Base-by-base conservation (phyloP, 2,797 vertebrate genomes). In the Paramormyrops hopkinsi region DNA sequence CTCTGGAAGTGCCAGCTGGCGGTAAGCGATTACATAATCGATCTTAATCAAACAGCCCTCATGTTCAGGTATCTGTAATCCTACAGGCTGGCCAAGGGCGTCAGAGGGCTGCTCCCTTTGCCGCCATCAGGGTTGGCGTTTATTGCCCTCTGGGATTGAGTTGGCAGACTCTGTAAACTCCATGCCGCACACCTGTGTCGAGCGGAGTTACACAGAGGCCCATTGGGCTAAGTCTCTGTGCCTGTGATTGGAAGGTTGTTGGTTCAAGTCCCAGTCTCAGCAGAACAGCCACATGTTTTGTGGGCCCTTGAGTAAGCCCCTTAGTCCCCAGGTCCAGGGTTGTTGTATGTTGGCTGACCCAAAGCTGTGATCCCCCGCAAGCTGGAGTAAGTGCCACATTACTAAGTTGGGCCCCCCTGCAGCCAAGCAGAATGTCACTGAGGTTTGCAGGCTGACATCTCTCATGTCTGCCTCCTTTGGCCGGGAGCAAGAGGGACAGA, bases 1-100 rank as follows among this genome's bases (percentile, higher is more conserved):
- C 95, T 93, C 84, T 90, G 89, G 91, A 92, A 93, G 91, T 93
- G 94, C 88, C 92, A 87, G 90, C 84, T 89, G 86, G 88, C 14
- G 62, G 89, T 90, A 90, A 87, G 89, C 91, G 92, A 91, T 92
- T 88, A 90, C 93, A 94, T 94, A 73, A 73, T 37, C 94, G 92
- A 96, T 95, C 94, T 83, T 87, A 92, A 91, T 88, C 93, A 94
- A 94, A 93, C 91, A 50, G 51, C 76, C 90, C 87, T 65, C 50
- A 51, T 69, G 62, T 69, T 53, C 51, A 85, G 82, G 14, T 14
- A n/a, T 84, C 29, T 88, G 89, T 90, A 91, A 91, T 56, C 90
- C 88, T 90, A 69, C 90, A 86, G 88, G 53, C 22, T 85, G 89
- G 89, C 88, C 91, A 89, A 86, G 9, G 0, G 46, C 88, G 56